These are phyloP conservation scores for Neodiprion fabricii DNA, from an alignment of 1,140 invertebrate species.

Conservation along the genomic window DNA sequence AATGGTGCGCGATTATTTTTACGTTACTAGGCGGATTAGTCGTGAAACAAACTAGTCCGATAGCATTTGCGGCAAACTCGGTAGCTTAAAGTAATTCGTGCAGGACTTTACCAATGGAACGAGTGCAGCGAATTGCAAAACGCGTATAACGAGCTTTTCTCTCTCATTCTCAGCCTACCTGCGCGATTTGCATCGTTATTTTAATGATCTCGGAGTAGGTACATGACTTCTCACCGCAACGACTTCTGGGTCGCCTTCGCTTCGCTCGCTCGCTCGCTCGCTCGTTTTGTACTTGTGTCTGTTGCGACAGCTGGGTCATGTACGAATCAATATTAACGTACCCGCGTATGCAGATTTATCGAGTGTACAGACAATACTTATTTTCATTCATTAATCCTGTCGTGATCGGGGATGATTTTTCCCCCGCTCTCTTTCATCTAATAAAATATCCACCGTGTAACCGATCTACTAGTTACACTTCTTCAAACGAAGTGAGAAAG, in stretches of 20 bases:
- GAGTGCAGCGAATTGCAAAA: not conserved
- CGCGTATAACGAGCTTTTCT: not conserved
- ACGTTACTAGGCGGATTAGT: no score
- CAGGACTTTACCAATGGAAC: not conserved
- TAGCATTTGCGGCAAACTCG: not conserved
- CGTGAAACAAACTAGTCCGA: not conserved
- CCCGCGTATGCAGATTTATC: no score
- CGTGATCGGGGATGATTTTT: conserved; percentile 1
- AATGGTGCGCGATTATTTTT: no score
- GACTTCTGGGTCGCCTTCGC: not conserved
- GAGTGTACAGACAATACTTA: not conserved
- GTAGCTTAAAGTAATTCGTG: not conserved
- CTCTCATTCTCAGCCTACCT: not conserved
- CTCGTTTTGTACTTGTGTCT: no score
- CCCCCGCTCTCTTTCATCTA: no score
- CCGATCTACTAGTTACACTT: no score
- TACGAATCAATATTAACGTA: no score
- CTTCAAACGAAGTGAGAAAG: no score
- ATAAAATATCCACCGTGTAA: no score
- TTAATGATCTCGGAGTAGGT: not conserved
- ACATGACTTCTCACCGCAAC: not conserved
- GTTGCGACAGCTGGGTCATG: no score
- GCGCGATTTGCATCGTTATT: not conserved
- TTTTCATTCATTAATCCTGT: not conserved
- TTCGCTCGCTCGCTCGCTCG: no score